Percentiles rank a stretch among this genome's conserved stretches.
Conservation (phyloP, 2,888 invertebrate genomes). For the Drosophila neonasuta region DNA sequence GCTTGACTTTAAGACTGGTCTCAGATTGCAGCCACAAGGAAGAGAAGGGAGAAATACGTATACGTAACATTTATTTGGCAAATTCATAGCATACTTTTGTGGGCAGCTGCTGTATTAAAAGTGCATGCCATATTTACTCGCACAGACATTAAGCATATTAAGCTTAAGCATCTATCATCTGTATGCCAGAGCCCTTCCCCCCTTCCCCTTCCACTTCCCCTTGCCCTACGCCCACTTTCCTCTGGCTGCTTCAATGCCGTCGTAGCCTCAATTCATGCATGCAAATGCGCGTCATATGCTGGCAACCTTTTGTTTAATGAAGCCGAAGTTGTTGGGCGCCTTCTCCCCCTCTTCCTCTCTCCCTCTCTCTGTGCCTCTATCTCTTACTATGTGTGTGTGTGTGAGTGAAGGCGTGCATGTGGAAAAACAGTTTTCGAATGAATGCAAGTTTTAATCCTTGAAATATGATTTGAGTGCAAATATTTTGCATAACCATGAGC, state of each 20-base stretch:
- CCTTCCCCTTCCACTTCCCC: background rate
- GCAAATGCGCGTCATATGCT: constrained; percentile 57
- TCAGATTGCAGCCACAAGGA: background rate
- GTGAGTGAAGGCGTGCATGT: constrained; percentile 58
- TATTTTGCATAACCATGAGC: constrained; percentile 78
- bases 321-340: constrained; percentile 65
- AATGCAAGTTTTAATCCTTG: constrained; percentile 78
- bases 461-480: constrained; percentile 79
- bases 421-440: constrained; percentile 75
- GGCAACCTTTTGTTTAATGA: constrained; percentile 72
- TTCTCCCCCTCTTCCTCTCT: constrained; percentile 13
- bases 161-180: constrained; percentile 49
- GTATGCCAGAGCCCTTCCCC: constrained; percentile 19
- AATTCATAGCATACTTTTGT: constrained; percentile 44
- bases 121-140: constrained; percentile 39
- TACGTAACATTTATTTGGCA: constrained; percentile 4
- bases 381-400: constrained; percentile 11
- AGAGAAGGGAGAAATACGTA: background rate
- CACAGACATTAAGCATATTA: constrained; percentile 61
- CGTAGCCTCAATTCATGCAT: constrained; percentile 40
- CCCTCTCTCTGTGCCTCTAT: background rate
- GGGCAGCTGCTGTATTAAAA: constrained; percentile 42
- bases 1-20: constrained; percentile 27
- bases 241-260: background rate
- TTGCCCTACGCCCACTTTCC: background rate